Conservation (phyloP, 2,888 invertebrate species). For the Scotopteryx bipunctaria region DNA sequence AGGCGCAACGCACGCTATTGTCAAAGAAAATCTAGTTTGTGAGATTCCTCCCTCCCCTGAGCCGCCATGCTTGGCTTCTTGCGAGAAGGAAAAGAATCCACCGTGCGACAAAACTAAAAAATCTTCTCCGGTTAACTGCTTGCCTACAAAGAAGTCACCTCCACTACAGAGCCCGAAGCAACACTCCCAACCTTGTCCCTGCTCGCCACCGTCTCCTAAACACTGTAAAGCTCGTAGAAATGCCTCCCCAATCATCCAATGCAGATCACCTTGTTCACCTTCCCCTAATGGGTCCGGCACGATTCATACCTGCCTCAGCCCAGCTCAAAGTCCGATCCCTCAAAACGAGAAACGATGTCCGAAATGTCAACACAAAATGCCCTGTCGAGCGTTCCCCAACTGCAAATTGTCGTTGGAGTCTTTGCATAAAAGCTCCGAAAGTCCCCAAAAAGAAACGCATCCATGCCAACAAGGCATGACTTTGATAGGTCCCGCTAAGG, state of each 20-base stretch:
- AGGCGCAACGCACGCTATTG: conserved; percentile 41
- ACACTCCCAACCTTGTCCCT: neutral
- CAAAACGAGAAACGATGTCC: conserved; percentile 3
- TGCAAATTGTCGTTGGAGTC: conserved; percentile 5
- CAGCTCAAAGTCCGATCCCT: neutral
- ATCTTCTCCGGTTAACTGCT: too few species aligned
- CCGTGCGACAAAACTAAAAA: conserved; percentile 32
- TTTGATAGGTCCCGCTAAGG: too few species aligned
- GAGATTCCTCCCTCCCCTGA: conserved; percentile 44
- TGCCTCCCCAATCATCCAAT: conserved; percentile 3
- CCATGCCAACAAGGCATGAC: too few species aligned
- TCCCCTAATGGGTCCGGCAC: conserved; percentile 3
- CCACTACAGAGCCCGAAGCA: too few species aligned
- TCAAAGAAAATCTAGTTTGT: conserved; percentile 36
- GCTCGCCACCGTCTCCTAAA: neutral
- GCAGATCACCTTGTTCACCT: neutral
- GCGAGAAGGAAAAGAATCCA: conserved; percentile 38
- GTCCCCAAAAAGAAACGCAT: neutral
- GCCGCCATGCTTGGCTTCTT: conserved; percentile 41
- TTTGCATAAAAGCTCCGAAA: neutral
- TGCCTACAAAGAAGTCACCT: too few species aligned
- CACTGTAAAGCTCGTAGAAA: conserved; percentile 6
- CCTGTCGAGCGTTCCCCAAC: neutral
- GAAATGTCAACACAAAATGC: conserved; percentile 3
- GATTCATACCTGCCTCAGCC: conserved; percentile 11